Base-by-base conservation (phyloP, 2,797 vertebrate genomes). In the Anas georgica region DNA sequence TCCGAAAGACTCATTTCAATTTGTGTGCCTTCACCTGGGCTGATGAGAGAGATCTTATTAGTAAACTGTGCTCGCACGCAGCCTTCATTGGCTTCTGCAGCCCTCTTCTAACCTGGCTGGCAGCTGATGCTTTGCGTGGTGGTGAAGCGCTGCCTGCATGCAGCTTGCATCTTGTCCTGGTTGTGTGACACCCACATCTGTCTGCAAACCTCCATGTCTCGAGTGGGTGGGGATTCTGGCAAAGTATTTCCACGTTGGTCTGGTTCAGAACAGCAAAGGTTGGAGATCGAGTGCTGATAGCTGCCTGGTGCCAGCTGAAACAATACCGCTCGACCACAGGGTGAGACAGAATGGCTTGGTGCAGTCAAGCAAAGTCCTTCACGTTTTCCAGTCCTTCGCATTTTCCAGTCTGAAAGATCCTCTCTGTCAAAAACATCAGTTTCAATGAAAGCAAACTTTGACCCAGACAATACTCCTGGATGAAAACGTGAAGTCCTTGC, bases 401-500 rank as follows among this genome's bases (percentile, higher is more conserved):
- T 55, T 13, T 17, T 4, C 60, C 60, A 10, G 0, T 56, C 39
- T 68, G 62, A 75, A 41, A 48, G 33, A 52, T 81, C 48, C n/a
- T 31, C 9, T 56, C 0, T 14, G 29, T 50, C 45, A 70, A 60
- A 68, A 43, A 12, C 26, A 29, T 23, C 7, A 18, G 4, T 13
- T 62, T 22, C 17, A 86, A 43, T 29, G 18, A 14, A 59, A 85
- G 48, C 28, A 48, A 10, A 1, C 23, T 39, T 59, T 79, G 67
- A 9, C 28, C 12, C 21, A 1, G 21, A 39, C 52, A 35, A 0
- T 43, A 17, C n/a, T n/a, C 18, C 1, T 1, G 8, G 41, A 43
- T 17, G 50, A 45, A 35, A 48, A 31, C 4, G 1, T 9, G 2
- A 18, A 14, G 33, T 37, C 63, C 54, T 88, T 64, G 66, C 11